Evolutionary conservation across 2,888 invertebrate species (phyloP), one percentile per base, ranked within the genome.

Genomic region (Helicoverpa assulta): DNA sequence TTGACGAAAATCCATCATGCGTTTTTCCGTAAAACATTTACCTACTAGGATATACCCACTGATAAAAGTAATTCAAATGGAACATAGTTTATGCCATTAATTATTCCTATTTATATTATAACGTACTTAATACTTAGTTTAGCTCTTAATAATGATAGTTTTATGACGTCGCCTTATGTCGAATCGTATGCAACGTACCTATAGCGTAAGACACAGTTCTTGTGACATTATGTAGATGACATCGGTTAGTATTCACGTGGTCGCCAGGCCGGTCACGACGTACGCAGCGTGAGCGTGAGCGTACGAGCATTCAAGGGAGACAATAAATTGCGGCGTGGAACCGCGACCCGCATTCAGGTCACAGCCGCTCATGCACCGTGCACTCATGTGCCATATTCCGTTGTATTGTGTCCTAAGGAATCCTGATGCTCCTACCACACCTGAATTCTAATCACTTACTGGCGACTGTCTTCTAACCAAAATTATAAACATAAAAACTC

Each of bases 271-370:
- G 77, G 75, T 80, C 81, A 82, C 82, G 82, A 78, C 68, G 78
- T 78, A 83, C 70, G 73, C 83, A 85, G 83, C 81, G 86, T 81
- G 83, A 79, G 80, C 88, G 87, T 87, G 87, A 86, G 87, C 89
- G 84, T 88, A 83, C 80, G 85, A 82, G 83, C 72, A 85, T 77
- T 80, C 80, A 77, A 80, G 86, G 83, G 88, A 91, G 91, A 93
- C 92, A 91, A 93, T 93, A 93, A 93, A 93, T 91, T 91, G 91
- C 85, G 88, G 89, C 83, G 86, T 87, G 86, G 85, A 85, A 87
- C 85, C 85, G 86, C 90, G 89, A 84, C 85, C 89, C 87, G 89
- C 91, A 92, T 92, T 88, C 89, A 85, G 92, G 91, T 92, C 76
- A 80, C 78, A 84, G 72, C 73, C 80, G 70, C 74, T 67, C 75